Percentiles rank a stretch among this genome's conserved stretches.
phyloP scores from a whole-genome alignment of 2,113 vertebrate genomes.

The Cyprinodon variegatus region DNA sequence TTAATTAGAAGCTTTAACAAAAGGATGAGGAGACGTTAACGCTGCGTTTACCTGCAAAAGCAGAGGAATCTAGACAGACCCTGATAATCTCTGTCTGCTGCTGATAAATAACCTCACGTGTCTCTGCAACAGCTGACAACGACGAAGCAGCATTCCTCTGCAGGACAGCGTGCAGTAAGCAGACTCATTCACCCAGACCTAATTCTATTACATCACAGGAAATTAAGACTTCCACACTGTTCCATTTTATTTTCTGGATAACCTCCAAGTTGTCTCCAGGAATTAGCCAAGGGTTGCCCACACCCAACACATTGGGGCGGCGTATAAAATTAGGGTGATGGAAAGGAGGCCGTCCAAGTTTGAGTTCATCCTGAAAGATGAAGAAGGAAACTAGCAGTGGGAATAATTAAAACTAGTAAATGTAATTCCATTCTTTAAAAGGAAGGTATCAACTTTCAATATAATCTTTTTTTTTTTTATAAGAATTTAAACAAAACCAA shows the following conservation, averaged over 20 bases:
- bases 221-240: not conserved
- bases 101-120: conserved; percentile 47
- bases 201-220: conserved; percentile 30
- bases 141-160: conserved; percentile 20
- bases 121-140: conserved; percentile 47
- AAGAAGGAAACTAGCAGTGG: not conserved
- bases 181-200: not conserved
- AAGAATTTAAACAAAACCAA: too few relatives aligned
- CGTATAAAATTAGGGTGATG: too few relatives aligned
- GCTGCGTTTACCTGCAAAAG: not conserved
- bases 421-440: too few relatives aligned
- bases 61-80: not conserved
- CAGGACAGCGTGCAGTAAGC: conserved; percentile 4
- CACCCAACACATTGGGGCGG: too few relatives aligned
- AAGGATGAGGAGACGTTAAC: not conserved
- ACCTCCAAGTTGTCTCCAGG: not conserved
- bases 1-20: not conserved
- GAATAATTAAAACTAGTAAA: too few relatives aligned
- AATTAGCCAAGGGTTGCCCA: not conserved
- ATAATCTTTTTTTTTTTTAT: too few relatives aligned
- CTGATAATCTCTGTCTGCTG: not conserved
- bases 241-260: fast-evolving
- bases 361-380: too few relatives aligned
- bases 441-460: too few relatives aligned
- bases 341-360: too few relatives aligned